A percentile compares a stretch with the other conserved stretches of the same genome.
phyloP scores from a whole-genome alignment of 2,888 invertebrate genomes.

The Lysandra bellargus region DNA sequence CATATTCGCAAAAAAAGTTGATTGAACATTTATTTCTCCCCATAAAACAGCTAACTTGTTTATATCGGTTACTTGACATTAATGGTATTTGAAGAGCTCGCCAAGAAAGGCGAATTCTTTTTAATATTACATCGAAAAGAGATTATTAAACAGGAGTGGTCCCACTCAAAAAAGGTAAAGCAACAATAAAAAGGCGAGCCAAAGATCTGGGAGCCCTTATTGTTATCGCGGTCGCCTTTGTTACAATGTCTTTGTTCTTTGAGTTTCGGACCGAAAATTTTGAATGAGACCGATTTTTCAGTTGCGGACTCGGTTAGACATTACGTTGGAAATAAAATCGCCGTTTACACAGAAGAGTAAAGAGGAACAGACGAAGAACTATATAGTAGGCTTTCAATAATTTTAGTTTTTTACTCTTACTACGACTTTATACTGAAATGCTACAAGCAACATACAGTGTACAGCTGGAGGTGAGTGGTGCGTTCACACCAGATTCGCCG shows the following conservation, averaged over 20 bases:
- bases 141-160: slow-evolving; percentile 66
- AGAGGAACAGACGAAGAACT: background rate
- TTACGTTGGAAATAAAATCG: slow-evolving; percentile 40
- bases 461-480: no score
- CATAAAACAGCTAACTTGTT: slow-evolving; percentile 28
- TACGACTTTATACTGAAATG: no score
- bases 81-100: slow-evolving; percentile 28
- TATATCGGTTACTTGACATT: slow-evolving; percentile 26
- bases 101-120: slow-evolving; percentile 34
- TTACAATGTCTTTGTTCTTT: slow-evolving; percentile 51
- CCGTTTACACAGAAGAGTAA: slow-evolving; percentile 21
- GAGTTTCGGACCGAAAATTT: slow-evolving; percentile 47
- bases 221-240: slow-evolving; percentile 56
- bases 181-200: slow-evolving; percentile 64
- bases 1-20: background rate
- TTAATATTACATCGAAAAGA: slow-evolving; percentile 46
- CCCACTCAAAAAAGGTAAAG: slow-evolving; percentile 67
- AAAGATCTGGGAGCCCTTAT: slow-evolving; percentile 59
- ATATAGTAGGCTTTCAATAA: no score
- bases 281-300: slow-evolving; percentile 65
- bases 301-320: slow-evolving; percentile 54
- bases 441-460: no score
- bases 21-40: slow-evolving; percentile 23
- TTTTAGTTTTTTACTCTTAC: no score
- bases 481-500: no score